These are phyloP conservation scores for Pampus argenteus DNA, from an alignment of 2,797 vertebrate genomes.

Conservation along the genomic window DNA sequence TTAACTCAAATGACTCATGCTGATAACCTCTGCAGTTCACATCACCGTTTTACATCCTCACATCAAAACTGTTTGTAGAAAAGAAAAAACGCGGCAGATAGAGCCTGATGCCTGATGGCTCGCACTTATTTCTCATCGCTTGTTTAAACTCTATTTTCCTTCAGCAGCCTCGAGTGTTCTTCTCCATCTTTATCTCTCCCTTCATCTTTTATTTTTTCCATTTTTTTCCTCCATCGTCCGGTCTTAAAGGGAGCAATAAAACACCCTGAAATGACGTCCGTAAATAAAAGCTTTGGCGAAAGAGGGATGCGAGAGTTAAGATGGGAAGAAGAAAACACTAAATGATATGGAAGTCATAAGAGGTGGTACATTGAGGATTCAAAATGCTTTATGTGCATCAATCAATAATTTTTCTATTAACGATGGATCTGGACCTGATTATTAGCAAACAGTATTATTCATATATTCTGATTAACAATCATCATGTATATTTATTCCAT, in stretches of 20 bases:
- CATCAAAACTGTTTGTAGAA: conserved; percentile 23
- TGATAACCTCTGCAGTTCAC: conserved; percentile 25
- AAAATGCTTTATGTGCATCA: too few relatives aligned
- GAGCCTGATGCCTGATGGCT: conserved; percentile 35
- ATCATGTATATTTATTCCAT: background rate
- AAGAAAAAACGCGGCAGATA: background rate
- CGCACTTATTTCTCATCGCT: conserved; percentile 43
- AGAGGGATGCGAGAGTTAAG: conserved; percentile 12
- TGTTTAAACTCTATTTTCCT: conserved; percentile 44
- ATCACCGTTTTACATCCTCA: conserved; percentile 34
- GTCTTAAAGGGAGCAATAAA: conserved; percentile 59
- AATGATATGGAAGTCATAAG: conserved; percentile 69
- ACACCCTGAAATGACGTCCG: conserved; percentile 59
- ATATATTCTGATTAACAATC: background rate
- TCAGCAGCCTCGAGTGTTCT: conserved; percentile 47
- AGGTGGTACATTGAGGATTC: conserved; percentile 62
- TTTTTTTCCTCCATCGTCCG: conserved; percentile 32
- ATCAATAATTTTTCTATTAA: background rate
- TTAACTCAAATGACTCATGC: conserved; percentile 47
- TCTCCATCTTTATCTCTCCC: conserved; percentile 59
- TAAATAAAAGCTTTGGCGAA: conserved; percentile 62
- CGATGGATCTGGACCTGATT: background rate
- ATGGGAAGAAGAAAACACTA: conserved; percentile 50
- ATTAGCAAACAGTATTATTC: background rate
- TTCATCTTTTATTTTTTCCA: conserved; percentile 68